Base-by-base conservation (phyloP, 2,113 vertebrate genomes). In the Felis catus region DNA sequence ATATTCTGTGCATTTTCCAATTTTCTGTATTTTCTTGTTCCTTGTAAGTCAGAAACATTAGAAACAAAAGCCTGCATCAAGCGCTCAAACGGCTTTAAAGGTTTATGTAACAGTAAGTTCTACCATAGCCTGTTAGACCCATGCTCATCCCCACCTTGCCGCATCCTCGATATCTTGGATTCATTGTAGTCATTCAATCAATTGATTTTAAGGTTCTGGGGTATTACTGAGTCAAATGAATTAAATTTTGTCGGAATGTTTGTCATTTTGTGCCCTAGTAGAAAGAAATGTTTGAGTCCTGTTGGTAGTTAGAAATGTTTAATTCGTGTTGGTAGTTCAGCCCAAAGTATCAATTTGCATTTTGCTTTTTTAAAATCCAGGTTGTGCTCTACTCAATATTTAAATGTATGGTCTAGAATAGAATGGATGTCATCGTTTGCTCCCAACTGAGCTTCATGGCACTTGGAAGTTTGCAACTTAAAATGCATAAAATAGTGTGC, bases 161-260 rank as follows among this genome's bases (percentile, higher is more conserved):
- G 5, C 45, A 33, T 23, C 18, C 39, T 88, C 68, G 39, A 71
- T 58, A 88, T 39, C 33, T 86, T 81, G 61, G 48, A 9, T 70
- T 85, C 85, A 83, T 31, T 92, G 25, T 48, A 65, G 16, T 55
- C 31, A 84, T 27, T 91, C 33, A 53, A 58, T 79, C 25, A 88
- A 92, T 89, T 92, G 86, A 90, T 83, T 97, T 92, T 89, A 93
- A 92, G 21, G 33, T 45, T 95, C 53, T 73, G 80, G 80, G 53
- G 29, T 85, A 91, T 82, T 94, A 81, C 80, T 83, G 68, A 71
- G 63, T 92, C 33, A 92, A 84, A 61, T 68, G 48, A 51, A 78
- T 91, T 93, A 51, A 74, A 70, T 85, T 95, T 76, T 78, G 21
- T 78, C 66, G 6, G 10, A 21, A 51, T 66, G 4, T 16, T 81